A percentile compares a stretch with the other conserved stretches of the same genome.
phyloP scores from a whole-genome alignment of 2,113 vertebrate species.

The Hassar affinis region DNA sequence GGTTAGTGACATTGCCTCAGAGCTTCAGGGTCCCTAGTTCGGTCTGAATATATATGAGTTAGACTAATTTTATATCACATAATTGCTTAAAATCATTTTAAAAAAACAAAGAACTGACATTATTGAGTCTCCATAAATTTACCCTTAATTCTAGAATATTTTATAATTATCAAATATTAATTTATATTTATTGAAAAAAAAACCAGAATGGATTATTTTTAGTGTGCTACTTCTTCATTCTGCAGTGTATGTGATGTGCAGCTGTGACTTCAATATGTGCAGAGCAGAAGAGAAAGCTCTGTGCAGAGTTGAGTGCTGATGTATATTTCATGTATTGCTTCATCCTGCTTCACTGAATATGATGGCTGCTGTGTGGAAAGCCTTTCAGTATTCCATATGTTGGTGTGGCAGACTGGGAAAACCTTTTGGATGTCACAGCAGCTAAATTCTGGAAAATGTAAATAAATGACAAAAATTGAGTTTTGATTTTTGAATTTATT shows the following conservation, averaged over 20 bases:
- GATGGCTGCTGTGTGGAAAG: slow-evolving; percentile 15
- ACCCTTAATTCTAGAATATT: neutral
- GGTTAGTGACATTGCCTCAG: no score
- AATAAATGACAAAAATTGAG: neutral
- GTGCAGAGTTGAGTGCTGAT: slow-evolving; percentile 44
- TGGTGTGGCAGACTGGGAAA: neutral
- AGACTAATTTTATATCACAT: neutral
- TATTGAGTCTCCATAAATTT: neutral
- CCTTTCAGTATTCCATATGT: neutral
- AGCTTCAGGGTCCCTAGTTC: no score
- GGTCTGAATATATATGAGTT: neutral
- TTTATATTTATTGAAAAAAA: neutral
- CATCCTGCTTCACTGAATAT: slow-evolving; percentile 21
- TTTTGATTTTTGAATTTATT: neutral
- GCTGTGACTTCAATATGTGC: neutral
- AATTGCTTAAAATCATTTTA: neutral
- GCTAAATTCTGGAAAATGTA: neutral
- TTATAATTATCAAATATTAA: neutral
- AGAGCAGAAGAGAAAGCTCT: slow-evolving; percentile 7
- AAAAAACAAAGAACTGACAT: neutral
- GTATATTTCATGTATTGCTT: slow-evolving; percentile 50
- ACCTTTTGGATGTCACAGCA: neutral
- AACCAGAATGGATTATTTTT: neutral
- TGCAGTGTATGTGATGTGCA: neutral
- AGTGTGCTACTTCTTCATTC: neutral